These are phyloP conservation scores for Pyxicephalus adspersus DNA, from an alignment of 2,113 vertebrate genomes.

Conservation along the genomic window DNA sequence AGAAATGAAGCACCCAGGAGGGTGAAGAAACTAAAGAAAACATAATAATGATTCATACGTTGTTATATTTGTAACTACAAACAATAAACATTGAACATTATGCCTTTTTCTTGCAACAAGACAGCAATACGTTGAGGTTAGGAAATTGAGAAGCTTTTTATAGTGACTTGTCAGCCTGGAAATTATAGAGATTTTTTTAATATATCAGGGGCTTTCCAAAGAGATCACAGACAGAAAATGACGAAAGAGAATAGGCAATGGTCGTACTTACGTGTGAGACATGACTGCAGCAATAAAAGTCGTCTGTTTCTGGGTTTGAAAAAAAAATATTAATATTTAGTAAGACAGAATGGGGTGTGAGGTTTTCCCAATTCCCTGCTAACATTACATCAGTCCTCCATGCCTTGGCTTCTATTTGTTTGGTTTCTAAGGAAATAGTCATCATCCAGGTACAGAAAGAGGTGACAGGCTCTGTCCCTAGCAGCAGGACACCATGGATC, in stretches of 20 bases:
- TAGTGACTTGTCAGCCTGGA: too few species aligned
- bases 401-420: slow-evolving; percentile 33
- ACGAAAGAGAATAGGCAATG: neutral
- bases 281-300: slow-evolving; percentile 44
- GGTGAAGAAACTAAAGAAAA: too few species aligned
- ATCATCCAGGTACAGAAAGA: neutral
- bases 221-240: neutral
- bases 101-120: too few species aligned
- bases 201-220: neutral
- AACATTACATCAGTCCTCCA: neutral
- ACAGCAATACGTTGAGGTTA: too few species aligned
- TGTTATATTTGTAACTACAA: too few species aligned
- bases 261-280: slow-evolving; percentile 67
- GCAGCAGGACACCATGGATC: neutral
- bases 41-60: too few species aligned
- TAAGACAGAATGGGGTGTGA: neutral
- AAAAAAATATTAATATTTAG: neutral
- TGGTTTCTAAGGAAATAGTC: slow-evolving; percentile 37
- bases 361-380: neutral
- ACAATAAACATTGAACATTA: too few species aligned
- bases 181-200: neutral
- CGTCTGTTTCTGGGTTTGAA: neutral
- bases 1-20: too few species aligned
- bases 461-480: neutral
- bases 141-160: too few species aligned